Evolutionary conservation across 2,113 vertebrate species (phyloP), one percentile per base, ranked within the genome.

Genomic region (Camelus dromedarius): DNA sequence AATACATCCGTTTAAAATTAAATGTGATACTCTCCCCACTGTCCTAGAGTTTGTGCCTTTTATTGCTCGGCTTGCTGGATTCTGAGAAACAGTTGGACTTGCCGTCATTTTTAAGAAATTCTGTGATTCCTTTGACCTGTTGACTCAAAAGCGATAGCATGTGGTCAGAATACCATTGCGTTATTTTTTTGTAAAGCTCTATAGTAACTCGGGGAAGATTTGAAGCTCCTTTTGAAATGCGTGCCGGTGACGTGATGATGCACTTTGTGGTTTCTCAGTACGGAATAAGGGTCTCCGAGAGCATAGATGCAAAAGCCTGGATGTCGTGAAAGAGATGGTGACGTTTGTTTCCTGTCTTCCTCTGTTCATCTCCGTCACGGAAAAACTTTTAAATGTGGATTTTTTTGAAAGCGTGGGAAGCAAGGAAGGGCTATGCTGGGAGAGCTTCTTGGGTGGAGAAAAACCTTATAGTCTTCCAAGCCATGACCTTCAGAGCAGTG

Each of bases 101-200:
- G 46, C 24, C 9, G 0, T 73, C 52, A 7, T 24, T 87, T 75
- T 94, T 72, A 28, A 89, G 60, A 46, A 35, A 11, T 30, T 50
- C 30, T 60, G 50, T 81, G 85, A 80, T 69, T 95, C 91, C 82
- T 96, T 30, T 15, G 32, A 60, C 46, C 82, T 80, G 28, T 48
- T 56, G 50, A 92, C 82, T 66, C 66, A 38, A 86, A 82, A 92
- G 86, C 42, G 83, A 46, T 32, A 87, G 54, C 52, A 30, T 18
- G 32, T 38, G 22, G 38, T 42, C 50, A 69, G 22, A 52, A 24
- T 30, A 20, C 6, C 15, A 5, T 15, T 81, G 35, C 26, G 6
- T 88, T 42, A 42, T 26, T 18, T 46, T 54, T 30, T 42, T 16
- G 30, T 19, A 0, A 30, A 77, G n/a, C 66, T 60, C 26, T 22